Evolutionary conservation across 2,888 invertebrate species (phyloP).

Genomic region (Torymus aiolomorphi): DNA sequence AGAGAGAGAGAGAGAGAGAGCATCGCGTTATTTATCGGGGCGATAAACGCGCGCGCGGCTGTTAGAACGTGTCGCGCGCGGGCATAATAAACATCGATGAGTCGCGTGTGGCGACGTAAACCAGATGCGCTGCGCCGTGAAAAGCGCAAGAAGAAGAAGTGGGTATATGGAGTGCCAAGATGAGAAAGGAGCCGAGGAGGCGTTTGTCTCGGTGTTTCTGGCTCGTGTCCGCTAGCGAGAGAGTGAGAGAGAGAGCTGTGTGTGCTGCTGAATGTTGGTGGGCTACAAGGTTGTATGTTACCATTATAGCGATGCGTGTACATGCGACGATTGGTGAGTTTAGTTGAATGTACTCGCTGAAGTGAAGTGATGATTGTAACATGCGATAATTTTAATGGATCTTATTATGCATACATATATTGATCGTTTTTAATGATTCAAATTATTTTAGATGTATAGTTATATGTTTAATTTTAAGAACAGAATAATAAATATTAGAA

Average conservation of each 20-base stretch:
- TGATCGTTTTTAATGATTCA: no score
- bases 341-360: no score
- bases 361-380: no score
- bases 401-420: no score
- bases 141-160: no score
- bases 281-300: neutral
- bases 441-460: no score
- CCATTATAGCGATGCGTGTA: no score
- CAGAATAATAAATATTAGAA: no score
- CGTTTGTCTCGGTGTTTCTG: neutral
- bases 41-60: conserved; percentile 70
- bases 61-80: conserved; percentile 70
- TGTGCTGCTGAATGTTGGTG: neutral
- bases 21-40: conserved; percentile 68
- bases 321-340: no score
- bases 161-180: neutral
- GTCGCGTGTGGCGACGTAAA: conserved; percentile 68
- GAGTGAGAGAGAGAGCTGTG: neutral
- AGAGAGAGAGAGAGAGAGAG: no score
- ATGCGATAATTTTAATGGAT: no score
- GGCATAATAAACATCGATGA: conserved; percentile 72
- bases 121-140: conserved; percentile 64
- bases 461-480: no score
- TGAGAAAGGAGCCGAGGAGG: neutral
- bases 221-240: neutral